Evolutionary conservation across 2,888 invertebrate genomes (phyloP), one percentile per base, ranked within the genome.

Genomic region (Zelleria hepariella): DNA sequence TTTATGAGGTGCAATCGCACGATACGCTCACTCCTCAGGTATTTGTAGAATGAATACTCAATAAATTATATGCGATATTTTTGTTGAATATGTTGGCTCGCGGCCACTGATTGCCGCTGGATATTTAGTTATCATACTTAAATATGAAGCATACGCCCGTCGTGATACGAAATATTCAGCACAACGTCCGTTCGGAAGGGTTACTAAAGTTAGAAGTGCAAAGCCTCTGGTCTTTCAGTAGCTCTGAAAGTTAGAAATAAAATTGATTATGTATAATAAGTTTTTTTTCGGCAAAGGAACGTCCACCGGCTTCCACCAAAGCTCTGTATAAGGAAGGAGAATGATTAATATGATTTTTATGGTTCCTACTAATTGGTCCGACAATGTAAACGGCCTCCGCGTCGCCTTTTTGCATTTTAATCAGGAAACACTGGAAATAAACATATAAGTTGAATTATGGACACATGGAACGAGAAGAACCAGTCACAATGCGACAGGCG

Each of bases 41-140:
- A 85, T 81, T 76, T 77, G 80, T 79, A 82, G 81, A 86, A 83
- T 83, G 77, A 77, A 42, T 82, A 78, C 71, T 70, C 71, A 79
- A 87, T 86, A 86, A 87, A 83, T 87, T 86, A 85, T 80, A 78
- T 72, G 78, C 72, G 82, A 81, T 86, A 87, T 87, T 87, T 86
- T 85, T 81, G 80, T 81, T 75, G 74, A 72, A 70, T 72, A 76
- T 75, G 69, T 86, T 88, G 87, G 87, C 87, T 80, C 76, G 61
- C 66, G 72, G 77, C 87, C 87, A 86, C 77, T 75, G 74, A 72
- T 72, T 74, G 73, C 71, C 75, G 68, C 77, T 77, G 76, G 70
- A 58, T 26, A 51, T 21, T 51, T 51, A 49, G 58, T 73, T 80
- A 79, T 79, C 73, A 74, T 66, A 71, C 68, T 58, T 53, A 49